Percentiles rank a stretch among this genome's conserved stretches.
phyloP scores from a whole-genome alignment of 2,113 vertebrate genomes.

The Pipra filicauda region DNA sequence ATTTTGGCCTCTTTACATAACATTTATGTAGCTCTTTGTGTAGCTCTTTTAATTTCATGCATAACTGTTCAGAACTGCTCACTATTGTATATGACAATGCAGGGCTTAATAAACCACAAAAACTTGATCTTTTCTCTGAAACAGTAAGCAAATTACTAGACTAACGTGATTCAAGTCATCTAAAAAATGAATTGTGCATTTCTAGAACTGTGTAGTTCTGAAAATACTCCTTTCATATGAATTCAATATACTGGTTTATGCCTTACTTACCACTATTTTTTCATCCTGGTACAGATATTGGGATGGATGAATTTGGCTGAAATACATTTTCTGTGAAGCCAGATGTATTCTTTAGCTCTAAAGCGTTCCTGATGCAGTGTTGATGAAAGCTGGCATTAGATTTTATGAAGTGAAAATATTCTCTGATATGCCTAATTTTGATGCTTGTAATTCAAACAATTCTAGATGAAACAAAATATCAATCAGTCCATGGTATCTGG shows the following conservation, averaged over 20 bases:
- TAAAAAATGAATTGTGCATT: background rate
- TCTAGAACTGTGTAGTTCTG: background rate
- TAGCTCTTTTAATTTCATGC: background rate
- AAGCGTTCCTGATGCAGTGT: background rate
- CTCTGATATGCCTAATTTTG: background rate
- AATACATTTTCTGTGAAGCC: background rate
- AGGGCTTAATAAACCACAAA: background rate
- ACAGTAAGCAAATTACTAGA: background rate
- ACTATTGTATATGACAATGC: background rate
- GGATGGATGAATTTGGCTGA: background rate
- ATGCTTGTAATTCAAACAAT: background rate
- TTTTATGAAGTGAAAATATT: background rate
- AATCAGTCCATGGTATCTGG: background rate
- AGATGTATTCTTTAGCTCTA: background rate
- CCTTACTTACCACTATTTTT: slow-evolving; percentile 7
- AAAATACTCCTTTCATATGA: background rate
- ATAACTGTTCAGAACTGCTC: background rate
- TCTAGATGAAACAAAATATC: background rate
- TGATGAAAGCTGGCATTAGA: background rate
- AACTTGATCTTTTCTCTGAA: background rate
- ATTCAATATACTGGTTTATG: background rate
- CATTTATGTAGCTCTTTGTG: background rate
- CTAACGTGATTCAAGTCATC: background rate
- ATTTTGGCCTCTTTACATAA: background rate
- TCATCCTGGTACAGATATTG: background rate